Conservation (phyloP, 1,140 invertebrate genomes). For the Lucilia cuprina region DNA sequence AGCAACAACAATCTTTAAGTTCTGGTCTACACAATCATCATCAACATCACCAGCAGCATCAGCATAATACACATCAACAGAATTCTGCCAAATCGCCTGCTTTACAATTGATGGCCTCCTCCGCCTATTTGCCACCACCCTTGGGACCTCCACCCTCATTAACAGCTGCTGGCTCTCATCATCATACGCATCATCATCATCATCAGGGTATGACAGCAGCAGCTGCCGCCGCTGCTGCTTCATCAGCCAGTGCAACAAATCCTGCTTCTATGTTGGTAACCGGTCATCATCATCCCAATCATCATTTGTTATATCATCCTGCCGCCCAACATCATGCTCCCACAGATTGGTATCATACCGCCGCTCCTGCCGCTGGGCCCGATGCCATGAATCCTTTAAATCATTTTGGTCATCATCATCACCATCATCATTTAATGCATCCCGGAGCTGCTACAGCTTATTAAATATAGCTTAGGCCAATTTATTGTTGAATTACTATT, state of each 20-base stretch:
- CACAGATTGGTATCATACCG: conserved; percentile 60
- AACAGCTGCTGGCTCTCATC: conserved; percentile 42
- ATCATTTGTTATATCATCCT: conserved; percentile 60
- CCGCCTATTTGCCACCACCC: conserved; percentile 56
- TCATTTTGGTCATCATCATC: conserved; percentile 65
- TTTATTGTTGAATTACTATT: conserved; percentile 13
- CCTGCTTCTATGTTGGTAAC: conserved; percentile 51
- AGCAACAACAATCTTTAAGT: conserved; percentile 44
- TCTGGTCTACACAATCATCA: conserved; percentile 31
- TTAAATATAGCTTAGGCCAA: conserved; percentile 55
- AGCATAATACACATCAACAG: not conserved
- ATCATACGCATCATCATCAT: conserved; percentile 53
- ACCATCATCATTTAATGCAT: conserved; percentile 64
- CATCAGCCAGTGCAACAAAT: conserved; percentile 45
- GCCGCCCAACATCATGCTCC: conserved; percentile 60
- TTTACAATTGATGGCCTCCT: conserved; percentile 52
- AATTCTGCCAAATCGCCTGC: conserved; percentile 40
- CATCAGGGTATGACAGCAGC: conserved; percentile 47
- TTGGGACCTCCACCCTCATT: conserved; percentile 54
- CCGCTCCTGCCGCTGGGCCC: conserved; percentile 67
- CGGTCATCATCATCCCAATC: conserved; percentile 55
- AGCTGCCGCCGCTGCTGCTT: conserved; percentile 41
- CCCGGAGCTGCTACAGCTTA: conserved; percentile 66
- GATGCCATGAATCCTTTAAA: conserved; percentile 70
- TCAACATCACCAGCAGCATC: not conserved